Percentiles rank a stretch among this genome's conserved stretches.
Conservation (phyloP, 2,113 vertebrate species). For the Craseonycteris thonglongyai region DNA sequence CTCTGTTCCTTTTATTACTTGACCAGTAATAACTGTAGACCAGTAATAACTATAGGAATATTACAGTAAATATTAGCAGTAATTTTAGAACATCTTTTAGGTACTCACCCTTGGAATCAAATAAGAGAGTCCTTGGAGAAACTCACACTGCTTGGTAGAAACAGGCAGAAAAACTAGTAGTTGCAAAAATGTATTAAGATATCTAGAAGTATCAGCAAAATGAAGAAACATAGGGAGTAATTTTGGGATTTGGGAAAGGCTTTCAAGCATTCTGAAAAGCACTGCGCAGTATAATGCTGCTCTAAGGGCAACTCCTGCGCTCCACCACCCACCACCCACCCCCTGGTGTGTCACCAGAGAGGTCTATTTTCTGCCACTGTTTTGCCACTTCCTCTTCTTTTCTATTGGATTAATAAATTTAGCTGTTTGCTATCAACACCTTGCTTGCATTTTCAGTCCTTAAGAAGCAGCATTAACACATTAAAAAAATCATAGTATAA, state of each 20-base stretch:
- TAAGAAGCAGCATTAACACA: not conserved
- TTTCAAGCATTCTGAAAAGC: not conserved
- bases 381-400: not conserved
- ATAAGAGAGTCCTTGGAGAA: not conserved
- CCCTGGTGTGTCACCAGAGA: fast-evolving
- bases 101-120: not conserved
- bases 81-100: not conserved
- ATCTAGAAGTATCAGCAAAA: not conserved
- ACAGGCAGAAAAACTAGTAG: not conserved
- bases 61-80: not conserved
- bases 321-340: fast-evolving
- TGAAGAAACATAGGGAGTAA: not conserved
- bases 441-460: not conserved
- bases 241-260: not conserved
- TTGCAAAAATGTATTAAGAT: not conserved
- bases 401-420: not conserved
- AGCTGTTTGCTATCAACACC: not conserved
- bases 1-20: not conserved
- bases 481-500: not conserved
- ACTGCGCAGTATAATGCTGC: not conserved
- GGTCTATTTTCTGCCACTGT: not conserved
- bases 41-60: not conserved
- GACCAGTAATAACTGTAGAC: not conserved
- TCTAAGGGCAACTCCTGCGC: no score
- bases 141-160: not conserved